Evolutionary conservation across 2,797 vertebrate species (phyloP).

Genomic region (Glyptemys insculpta): DNA sequence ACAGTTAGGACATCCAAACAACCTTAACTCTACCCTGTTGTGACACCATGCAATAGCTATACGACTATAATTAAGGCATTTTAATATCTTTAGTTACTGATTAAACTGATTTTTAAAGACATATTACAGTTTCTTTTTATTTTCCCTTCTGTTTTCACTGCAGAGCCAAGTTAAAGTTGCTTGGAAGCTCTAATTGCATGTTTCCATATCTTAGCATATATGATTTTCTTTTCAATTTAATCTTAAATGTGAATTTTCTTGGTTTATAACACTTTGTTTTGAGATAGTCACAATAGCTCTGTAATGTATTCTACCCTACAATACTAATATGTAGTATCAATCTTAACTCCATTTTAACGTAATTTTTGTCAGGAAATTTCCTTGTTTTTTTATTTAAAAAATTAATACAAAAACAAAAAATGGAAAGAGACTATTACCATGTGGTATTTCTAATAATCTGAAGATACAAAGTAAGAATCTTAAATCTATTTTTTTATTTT

Average conservation of each 20-base stretch:
- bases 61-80: background rate
- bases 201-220: background rate
- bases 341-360: background rate
- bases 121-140: background rate
- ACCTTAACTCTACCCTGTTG: background rate
- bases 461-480: background rate
- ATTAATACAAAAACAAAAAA: background rate
- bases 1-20: background rate
- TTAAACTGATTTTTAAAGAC: background rate
- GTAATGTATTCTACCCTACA: background rate
- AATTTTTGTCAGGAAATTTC: background rate
- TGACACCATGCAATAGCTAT: background rate
- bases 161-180: background rate
- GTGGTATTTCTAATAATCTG: background rate
- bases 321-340: background rate
- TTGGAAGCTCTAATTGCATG: background rate
- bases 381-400: background rate
- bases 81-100: background rate
- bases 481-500: background rate
- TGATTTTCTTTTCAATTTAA: background rate
- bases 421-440: background rate
- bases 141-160: background rate
- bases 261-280: background rate
- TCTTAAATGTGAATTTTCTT: background rate
- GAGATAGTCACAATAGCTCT: background rate